Evolutionary conservation across 1,140 invertebrate species (phyloP), one percentile per base, ranked within the genome.

Genomic region (Cephus cinctus): DNA sequence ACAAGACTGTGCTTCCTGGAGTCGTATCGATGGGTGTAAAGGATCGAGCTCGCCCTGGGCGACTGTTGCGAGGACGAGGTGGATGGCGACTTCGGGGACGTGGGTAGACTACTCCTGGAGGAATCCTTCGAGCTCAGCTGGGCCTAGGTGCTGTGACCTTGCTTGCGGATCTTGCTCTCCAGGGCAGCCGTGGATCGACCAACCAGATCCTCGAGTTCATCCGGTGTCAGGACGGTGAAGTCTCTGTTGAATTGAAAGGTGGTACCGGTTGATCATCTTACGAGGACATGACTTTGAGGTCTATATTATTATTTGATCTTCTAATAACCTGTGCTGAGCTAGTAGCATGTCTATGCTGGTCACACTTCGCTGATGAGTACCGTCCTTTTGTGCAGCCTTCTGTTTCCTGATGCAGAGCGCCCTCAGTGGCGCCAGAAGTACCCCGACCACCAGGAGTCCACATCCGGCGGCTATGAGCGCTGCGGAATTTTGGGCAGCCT

Each of bases 401-500:
- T 71, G 67, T 23, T 47, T 68, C 30, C 61, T 71, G 58, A 74
- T 69, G 44, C 71, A 73, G 1, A 74, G 38, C n/a, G 67, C 59
- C 60, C 71, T 61, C 6, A 74, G 41, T 0, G 65, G 67, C 21
- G 65, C 63, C 9, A 74, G 53, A 9, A 74, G 52, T 5, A 67
- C 57, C 6, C 71, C 71, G 9, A 65, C 38, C 1, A 63, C 41
- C 4, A 87, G 73, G 5, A 86, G 74, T 9, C 80, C 75, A 14
- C 77, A 81, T 2, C 85, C 85, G 2, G 80, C 80, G 4, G 80
- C 83, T 61, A 88, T 81, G 43, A 88, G 80, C 47, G 84, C 81
- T 59, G 84, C 86, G 21, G 84, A 81, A 59, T 89, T 85, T 62
- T 86, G 84, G 2, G 83, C 85, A 5, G 87, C 86, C 57, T 88